Evolutionary conservation across 2,113 vertebrate species (phyloP), one percentile per base, ranked within the genome.

Genomic region (Sylvicapra grimmia): DNA sequence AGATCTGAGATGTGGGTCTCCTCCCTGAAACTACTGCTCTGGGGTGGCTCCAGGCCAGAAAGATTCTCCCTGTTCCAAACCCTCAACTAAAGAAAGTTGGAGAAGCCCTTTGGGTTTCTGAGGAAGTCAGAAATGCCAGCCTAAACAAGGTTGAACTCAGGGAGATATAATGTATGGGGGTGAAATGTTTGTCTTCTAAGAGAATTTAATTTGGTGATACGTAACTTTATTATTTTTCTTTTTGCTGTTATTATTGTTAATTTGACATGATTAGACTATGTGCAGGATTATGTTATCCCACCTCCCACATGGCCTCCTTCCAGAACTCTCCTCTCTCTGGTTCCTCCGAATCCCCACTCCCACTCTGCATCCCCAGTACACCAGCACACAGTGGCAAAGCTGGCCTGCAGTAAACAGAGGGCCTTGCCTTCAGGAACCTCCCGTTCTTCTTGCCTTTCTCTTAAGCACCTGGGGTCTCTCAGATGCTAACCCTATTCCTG

Each of bases 361-460:
- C 12, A 8, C 3, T 3, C 18, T 12, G 33, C 15, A 40, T 15
- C 54, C n/a, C 27, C 29, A 85, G 25, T 25, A 40, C 56, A 54
- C 9, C 0, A 16, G 10, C 40, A 21, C 7, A 14, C 4, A 12
- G 23, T 4, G n/a, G 23, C 18, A 49, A 16, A 86, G n/a, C 21
- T 58, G 10, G 19, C 53, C 79, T 54, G 51, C 18, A 4, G 31
- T 21, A 79, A 18, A 58, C 31, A 14, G 25, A 54, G 49, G 21
- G 3, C 1, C 8, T 33, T 59, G n/a, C 11, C 58, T 89, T 59
- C 53, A 53, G 31, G 23, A 83, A 8, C 9, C 31, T 68, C 14
- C 29, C 33, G 10, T 56, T 84, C 40, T 29, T 92, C 36, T 91
- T 93, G 12, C 40, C 87, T 91, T 49, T 44, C 61, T 94, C 85